These are phyloP conservation scores for Drosophila seguyi DNA, from an alignment of 1,140 invertebrate species.

Conservation along the genomic window DNA sequence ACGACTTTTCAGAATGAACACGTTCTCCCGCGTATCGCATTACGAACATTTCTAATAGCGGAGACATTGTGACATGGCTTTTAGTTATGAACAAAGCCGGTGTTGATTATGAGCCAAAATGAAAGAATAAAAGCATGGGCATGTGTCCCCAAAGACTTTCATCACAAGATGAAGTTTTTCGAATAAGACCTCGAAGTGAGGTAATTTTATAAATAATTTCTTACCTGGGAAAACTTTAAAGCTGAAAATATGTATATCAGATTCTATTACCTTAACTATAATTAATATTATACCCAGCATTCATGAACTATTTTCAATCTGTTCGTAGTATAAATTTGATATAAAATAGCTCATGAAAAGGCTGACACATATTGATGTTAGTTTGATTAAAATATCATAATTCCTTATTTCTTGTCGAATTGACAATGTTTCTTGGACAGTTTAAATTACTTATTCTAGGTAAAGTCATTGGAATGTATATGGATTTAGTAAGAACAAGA, in stretches of 20 bases:
- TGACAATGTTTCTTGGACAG: background rate
- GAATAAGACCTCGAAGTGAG: background rate
- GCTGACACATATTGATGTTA: background rate
- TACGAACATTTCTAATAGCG: constrained; percentile 70
- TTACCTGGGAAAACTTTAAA: no score
- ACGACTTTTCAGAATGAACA: constrained; percentile 76
- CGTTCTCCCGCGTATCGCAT: constrained; percentile 71
- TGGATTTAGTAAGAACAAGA: background rate
- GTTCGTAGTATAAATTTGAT: background rate
- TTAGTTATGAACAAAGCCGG: constrained; percentile 46
- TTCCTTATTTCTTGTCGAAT: background rate
- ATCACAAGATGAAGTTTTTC: background rate
- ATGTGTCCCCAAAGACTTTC: constrained; percentile 30
- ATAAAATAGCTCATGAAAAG: background rate
- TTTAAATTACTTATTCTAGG: constrained; percentile 1
- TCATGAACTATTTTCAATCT: background rate
- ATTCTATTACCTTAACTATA: background rate
- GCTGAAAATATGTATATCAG: no score
- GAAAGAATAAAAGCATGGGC: background rate
- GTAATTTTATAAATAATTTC: background rate
- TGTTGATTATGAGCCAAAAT: constrained; percentile 37
- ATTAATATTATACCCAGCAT: background rate
- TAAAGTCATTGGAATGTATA: constrained; percentile 3
- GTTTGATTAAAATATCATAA: background rate
- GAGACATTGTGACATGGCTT: constrained; percentile 46